Evolutionary conservation across 2,797 vertebrate genomes (phyloP), one percentile per base, ranked within the genome.

Genomic region (Vespertilio murinus): DNA sequence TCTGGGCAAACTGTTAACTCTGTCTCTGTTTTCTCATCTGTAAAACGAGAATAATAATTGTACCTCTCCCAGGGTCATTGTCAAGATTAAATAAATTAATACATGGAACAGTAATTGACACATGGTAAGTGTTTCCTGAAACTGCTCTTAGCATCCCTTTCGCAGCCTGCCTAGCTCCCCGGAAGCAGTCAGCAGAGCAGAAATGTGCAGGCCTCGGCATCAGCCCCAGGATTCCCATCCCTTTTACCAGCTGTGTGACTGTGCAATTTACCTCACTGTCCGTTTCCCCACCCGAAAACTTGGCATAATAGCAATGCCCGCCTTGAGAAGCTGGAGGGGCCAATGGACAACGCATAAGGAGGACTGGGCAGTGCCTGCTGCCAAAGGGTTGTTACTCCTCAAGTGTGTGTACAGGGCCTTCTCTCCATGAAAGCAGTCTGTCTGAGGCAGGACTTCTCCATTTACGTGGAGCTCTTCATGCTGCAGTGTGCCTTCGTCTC

Each of bases 1-100:
- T 94, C 94, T 86, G 93, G 94, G 89, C 88, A 96, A 85, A 95
- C 91, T 87, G 91, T 82, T 93, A 64, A 40, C 88, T 52, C 75
- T 28, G 74, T 42, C 93, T 96, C 91, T 90, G 49, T 95, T 87
- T 94, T 69, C 88, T 88, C 81, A 78, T 86, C 91, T 92, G 71
- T 91, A 84, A 94, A 94, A 95, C 87, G 92, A 86, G 69, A 67
- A 11, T 79, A 75, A 90, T 78, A 78, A 96, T 61, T 79, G 59
- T 47, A 40, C 74, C 9, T 87, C 69, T 91, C 65, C 42, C 52
- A 3, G 56, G 52, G 69, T 96, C 83, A 28, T 47, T 40, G 56
- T 56, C 35, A 80, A 54, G 64, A 80, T 86, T 91, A 83, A 81
- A 75, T 88, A 88, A 95, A 52, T 91, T 74, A 75, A 78, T 89